These are phyloP conservation scores for Nycticryphes semicollaris DNA, from an alignment of 2,113 vertebrate genomes.

Conservation along the genomic window DNA sequence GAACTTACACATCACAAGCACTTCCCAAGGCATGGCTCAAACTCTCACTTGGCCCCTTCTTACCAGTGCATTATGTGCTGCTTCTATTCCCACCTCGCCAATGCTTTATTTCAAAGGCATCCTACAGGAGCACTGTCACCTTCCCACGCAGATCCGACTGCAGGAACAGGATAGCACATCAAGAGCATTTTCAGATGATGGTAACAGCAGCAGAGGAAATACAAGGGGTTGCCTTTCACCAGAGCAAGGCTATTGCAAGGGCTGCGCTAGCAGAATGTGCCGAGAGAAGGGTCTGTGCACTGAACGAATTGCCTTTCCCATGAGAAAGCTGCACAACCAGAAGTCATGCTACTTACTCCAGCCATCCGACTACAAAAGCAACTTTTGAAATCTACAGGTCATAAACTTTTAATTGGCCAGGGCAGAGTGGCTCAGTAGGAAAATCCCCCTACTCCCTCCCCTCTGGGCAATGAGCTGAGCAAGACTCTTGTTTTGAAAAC, in stretches of 20 bases:
- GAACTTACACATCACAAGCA: background rate
- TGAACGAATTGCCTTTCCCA: slow-evolving; percentile 18
- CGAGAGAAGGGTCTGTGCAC: background rate
- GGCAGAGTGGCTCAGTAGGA: slow-evolving; percentile 44
- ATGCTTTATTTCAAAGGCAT: slow-evolving; percentile 13
- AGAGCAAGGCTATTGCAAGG: background rate
- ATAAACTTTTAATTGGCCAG: slow-evolving; percentile 54
- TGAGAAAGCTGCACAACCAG: background rate
- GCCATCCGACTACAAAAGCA: slow-evolving; percentile 42
- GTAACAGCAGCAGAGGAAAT: background rate
- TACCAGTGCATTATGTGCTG: background rate
- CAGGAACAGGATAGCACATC: background rate
- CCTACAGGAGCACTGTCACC: background rate
- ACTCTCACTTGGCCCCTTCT: background rate
- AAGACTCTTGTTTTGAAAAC: slow-evolving; percentile 24
- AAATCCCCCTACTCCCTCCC: slow-evolving; percentile 40
- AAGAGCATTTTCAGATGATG: background rate
- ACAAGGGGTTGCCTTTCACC: background rate
- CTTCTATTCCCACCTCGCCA: background rate
- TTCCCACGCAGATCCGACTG: background rate
- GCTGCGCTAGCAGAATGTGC: background rate
- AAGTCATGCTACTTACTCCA: background rate
- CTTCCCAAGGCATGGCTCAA: background rate
- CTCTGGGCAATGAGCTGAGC: slow-evolving; percentile 28
- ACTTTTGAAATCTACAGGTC: slow-evolving; percentile 64